phyloP scores from a whole-genome alignment of 2,113 vertebrate species.

The Psittacus erithacus region DNA sequence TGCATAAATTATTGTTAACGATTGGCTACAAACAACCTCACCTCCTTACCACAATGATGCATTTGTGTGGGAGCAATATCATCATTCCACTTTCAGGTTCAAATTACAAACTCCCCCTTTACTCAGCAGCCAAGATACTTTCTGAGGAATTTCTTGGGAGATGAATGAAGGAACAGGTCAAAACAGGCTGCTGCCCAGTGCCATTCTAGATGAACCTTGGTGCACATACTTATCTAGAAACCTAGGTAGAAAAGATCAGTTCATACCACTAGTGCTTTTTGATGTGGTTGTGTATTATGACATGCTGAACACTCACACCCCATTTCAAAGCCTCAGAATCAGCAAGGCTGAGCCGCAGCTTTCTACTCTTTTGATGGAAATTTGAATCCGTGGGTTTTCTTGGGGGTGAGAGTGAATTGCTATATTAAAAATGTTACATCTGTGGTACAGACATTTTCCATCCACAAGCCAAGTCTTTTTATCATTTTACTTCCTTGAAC shows the following conservation, averaged over 20 bases:
- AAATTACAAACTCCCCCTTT: background rate
- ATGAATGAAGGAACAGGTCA: background rate
- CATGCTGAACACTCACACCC: background rate
- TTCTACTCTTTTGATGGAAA: background rate
- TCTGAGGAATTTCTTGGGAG: background rate
- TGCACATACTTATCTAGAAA: background rate
- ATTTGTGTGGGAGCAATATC: background rate
- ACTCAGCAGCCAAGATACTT: background rate
- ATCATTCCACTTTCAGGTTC: background rate
- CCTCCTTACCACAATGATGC: background rate
- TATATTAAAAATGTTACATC: background rate
- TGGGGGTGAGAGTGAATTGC: background rate
- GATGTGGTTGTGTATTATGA: background rate
- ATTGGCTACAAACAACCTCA: background rate
- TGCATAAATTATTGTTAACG: background rate
- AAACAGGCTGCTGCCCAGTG: background rate
- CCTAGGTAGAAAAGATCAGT: background rate
- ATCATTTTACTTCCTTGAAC: background rate
- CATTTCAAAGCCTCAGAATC: constrained; percentile 2
- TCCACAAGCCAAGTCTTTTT: background rate
- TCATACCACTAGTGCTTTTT: background rate
- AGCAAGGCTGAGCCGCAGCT: background rate
- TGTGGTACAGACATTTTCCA: background rate
- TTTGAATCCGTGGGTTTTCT: background rate
- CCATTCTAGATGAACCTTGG: background rate